Conservation (phyloP, 1,140 invertebrate species). For the Rhyzopertha dominica region DNA sequence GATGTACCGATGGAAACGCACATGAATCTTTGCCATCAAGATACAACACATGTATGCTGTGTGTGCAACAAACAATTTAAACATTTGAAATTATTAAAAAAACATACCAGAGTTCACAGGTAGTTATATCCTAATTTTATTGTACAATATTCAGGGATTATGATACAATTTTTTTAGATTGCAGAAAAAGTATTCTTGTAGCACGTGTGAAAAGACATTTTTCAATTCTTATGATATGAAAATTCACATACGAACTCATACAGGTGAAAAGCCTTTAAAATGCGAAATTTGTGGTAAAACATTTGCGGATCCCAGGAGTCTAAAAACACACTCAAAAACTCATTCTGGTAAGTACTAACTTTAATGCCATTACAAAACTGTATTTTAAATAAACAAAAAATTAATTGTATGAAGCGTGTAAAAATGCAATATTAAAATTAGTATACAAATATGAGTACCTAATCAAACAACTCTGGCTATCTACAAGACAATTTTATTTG, state of each 20-base stretch:
- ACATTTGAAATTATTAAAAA: conserved; percentile 32
- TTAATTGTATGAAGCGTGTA: background rate
- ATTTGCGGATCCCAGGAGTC: conserved; percentile 34
- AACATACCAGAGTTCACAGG: conserved; percentile 35
- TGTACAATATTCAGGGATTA: conserved; percentile 18
- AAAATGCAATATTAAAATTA: background rate
- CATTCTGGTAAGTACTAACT: conserved; percentile 43
- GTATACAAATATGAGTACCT: conserved; percentile 5
- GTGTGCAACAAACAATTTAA: conserved; percentile 34
- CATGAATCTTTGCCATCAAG: conserved; percentile 3
- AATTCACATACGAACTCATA: conserved; percentile 62
- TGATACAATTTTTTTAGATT: conserved; percentile 12
- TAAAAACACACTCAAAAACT: conserved; percentile 50
- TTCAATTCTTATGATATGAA: conserved; percentile 46
- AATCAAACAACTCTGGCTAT: background rate
- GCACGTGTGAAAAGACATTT: conserved; percentile 21
- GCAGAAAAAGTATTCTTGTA: conserved; percentile 17
- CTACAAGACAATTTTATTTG: conserved; percentile 6
- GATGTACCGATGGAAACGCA: background rate
- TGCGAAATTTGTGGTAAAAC: conserved; percentile 37
- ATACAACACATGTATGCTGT: conserved; percentile 27
- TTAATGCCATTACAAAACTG: too few relatives aligned
- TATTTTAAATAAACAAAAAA: conserved; percentile 1
- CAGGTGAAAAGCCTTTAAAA: conserved; percentile 60
- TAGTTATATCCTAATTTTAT: conserved; percentile 9